A percentile compares a stretch with the other conserved stretches of the same genome.
These are phyloP conservation scores for Scaptomyza reducta DNA, from an alignment of 2,888 invertebrate species.

Conservation along the genomic window DNA sequence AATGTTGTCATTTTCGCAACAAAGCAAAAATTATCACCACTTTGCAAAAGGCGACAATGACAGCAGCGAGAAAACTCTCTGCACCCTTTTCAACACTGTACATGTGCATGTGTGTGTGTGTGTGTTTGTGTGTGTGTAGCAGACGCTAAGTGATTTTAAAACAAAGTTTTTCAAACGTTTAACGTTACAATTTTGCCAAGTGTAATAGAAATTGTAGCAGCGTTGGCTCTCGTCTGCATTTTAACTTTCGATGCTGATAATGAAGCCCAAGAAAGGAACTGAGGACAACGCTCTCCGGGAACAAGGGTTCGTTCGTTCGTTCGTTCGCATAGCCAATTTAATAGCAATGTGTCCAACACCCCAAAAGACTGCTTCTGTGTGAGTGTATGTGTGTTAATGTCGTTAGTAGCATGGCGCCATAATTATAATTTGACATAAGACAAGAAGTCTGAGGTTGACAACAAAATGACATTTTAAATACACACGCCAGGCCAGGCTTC, in stretches of 20 bases:
- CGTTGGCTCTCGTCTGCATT: constrained; percentile 53
- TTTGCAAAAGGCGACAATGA: constrained; percentile 73
- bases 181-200: constrained; percentile 61
- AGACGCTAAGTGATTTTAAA: constrained; percentile 78
- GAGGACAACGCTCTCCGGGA: constrained; percentile 10
- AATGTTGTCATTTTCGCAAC: constrained; percentile 81
- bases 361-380: constrained; percentile 5
- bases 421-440: constrained; percentile 81
- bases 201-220: constrained; percentile 61
- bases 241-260: constrained; percentile 78
- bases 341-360: constrained; percentile 42
- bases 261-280: constrained; percentile 53
- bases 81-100: constrained; percentile 65
- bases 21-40: constrained; percentile 82
- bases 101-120: constrained; percentile 9
- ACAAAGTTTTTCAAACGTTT: constrained; percentile 79
- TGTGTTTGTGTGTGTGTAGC: constrained; percentile 24
- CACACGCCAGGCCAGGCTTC: constrained; percentile 43
- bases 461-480: constrained; percentile 81
- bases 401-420: constrained; percentile 74
- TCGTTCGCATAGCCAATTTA: constrained; percentile 75
- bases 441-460: constrained; percentile 82
- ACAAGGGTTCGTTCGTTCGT: constrained; percentile 59
- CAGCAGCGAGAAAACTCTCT: constrained; percentile 34
- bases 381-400: constrained; percentile 58